Evolutionary conservation across 2,797 vertebrate species (phyloP).

Genomic region (Chelonia mydas): DNA sequence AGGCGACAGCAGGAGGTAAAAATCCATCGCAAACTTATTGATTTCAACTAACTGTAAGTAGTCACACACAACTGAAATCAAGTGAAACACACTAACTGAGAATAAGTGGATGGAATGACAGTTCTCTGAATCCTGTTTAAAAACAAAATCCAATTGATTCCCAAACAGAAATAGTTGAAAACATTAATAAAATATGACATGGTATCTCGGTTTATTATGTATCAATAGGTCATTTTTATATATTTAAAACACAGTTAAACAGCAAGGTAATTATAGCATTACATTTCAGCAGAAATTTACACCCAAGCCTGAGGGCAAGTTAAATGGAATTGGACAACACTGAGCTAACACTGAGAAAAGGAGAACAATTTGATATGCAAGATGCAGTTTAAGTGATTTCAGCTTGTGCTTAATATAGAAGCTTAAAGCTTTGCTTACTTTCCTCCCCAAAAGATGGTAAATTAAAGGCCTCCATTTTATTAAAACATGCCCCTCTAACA

Average conservation of each 20-base stretch:
- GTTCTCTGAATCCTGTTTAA: conserved; percentile 55
- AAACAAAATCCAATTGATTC: conserved; percentile 65
- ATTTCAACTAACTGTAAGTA: conserved; percentile 75
- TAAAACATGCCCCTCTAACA: background rate
- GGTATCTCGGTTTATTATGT: conserved; percentile 45
- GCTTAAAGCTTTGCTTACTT: background rate
- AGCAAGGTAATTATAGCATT: conserved; percentile 34
- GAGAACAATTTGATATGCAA: background rate
- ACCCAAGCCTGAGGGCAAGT: background rate
- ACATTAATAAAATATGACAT: conserved; percentile 10
- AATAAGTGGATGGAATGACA: conserved; percentile 55
- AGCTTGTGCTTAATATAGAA: background rate
- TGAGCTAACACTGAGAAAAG: background rate
- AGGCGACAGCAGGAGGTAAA: conserved; percentile 63
- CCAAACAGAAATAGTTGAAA: conserved; percentile 59
- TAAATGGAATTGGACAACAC: conserved; percentile 17
- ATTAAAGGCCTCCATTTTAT: background rate
- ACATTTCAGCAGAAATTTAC: conserved; percentile 49
- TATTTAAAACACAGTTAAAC: conserved; percentile 46
- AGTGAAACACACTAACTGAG: conserved; percentile 73
- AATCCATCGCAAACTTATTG: conserved; percentile 75
- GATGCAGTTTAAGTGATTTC: conserved; percentile 13
- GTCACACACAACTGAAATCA: conserved; percentile 73
- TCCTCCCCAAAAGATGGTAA: background rate
- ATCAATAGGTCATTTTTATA: conserved; percentile 53